Percentiles rank a stretch among this genome's conserved stretches.
phyloP scores from a whole-genome alignment of 2,888 invertebrate species.

The Panzeria rudis region DNA sequence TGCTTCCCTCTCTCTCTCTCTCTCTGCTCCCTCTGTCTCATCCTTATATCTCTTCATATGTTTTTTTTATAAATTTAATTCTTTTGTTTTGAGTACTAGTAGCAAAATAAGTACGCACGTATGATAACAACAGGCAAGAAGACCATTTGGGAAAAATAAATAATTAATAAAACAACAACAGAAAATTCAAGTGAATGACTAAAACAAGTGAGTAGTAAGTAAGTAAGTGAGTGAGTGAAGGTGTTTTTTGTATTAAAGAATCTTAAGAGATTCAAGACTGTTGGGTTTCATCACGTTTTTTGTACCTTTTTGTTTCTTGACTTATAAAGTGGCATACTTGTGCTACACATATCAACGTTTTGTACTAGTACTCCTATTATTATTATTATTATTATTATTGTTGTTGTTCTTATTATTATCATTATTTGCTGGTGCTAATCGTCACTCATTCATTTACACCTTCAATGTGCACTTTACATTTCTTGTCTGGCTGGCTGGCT shows the following conservation, averaged over 20 bases:
- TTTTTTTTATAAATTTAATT: constrained; percentile 39
- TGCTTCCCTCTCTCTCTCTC: neutral
- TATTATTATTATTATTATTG: constrained; percentile 20
- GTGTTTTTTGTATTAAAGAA: constrained; percentile 31
- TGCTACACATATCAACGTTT: constrained; percentile 31
- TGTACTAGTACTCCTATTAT: constrained; percentile 20
- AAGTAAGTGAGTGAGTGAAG: constrained; percentile 21
- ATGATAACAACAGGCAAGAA: constrained; percentile 29
- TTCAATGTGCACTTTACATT: constrained; percentile 60
- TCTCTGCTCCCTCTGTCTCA: neutral
- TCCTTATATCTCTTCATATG: too few species aligned
- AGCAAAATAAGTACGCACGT: neutral
- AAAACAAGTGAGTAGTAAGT: constrained; percentile 17
- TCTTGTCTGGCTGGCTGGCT: constrained; percentile 53
- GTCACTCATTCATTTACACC: constrained; percentile 73
- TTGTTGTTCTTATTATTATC: constrained; percentile 64
- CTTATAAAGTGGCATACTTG: constrained; percentile 62
- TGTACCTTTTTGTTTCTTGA: constrained; percentile 65
- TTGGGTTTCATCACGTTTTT: constrained; percentile 65
- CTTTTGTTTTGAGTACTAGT: constrained; percentile 45
- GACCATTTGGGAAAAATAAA: constrained; percentile 33
- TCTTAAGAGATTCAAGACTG: constrained; percentile 44
- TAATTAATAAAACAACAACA: constrained; percentile 38
- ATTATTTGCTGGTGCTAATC: constrained; percentile 72
- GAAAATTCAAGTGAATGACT: constrained; percentile 43